phyloP scores from a whole-genome alignment of 2,113 vertebrate genomes.

The Halcyon malimbica region DNA sequence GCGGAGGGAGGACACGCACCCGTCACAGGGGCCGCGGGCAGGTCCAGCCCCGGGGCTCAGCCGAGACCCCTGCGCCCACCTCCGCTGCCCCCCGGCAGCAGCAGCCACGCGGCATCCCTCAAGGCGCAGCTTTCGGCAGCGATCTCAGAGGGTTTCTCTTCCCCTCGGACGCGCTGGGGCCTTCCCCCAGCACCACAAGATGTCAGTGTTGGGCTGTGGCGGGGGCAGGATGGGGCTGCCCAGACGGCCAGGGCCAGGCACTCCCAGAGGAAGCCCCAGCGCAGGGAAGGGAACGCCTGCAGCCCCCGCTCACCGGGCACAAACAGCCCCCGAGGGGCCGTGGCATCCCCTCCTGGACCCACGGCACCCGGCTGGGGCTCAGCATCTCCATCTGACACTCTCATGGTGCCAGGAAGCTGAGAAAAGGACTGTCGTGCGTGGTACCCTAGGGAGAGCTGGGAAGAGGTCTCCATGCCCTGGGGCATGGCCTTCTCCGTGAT shows the following conservation, averaged over 20 bases:
- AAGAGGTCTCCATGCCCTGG: rapidly evolving
- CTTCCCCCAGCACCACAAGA: conserved; percentile 12
- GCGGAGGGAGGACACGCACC: background rate
- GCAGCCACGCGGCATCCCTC: background rate
- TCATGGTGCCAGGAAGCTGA: rapidly evolving
- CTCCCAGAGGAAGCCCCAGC: background rate
- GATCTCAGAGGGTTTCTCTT: background rate
- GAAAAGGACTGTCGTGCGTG: background rate
- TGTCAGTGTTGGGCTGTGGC: conserved; percentile 51
- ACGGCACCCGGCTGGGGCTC: background rate
- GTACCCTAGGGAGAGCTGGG: background rate
- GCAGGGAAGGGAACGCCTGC: background rate
- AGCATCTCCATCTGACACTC: background rate
- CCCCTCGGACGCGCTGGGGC: background rate
- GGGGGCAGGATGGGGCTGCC: background rate
- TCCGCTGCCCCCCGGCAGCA: background rate
- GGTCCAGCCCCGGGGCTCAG: background rate
- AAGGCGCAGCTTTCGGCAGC: background rate
- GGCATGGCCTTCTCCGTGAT: too few species aligned
- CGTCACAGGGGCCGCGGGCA: background rate
- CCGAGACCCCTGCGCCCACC: background rate
- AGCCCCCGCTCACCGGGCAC: background rate
- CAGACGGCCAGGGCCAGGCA: background rate
- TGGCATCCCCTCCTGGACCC: background rate
- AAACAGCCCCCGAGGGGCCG: rapidly evolving